Evolutionary conservation across 2,888 invertebrate species (phyloP).

Genomic region (Pasiphila rectangulata): DNA sequence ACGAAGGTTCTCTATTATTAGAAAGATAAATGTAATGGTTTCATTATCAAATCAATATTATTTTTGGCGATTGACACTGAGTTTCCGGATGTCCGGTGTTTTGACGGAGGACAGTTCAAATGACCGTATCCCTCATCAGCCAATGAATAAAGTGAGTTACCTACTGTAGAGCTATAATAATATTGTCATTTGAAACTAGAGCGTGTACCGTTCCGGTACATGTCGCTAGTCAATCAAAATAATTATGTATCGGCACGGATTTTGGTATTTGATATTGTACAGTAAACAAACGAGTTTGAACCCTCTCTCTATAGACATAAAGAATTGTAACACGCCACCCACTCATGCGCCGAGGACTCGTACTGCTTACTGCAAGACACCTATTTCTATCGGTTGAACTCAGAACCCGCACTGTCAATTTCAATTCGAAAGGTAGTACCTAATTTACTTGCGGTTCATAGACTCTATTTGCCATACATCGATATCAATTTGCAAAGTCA

Average conservation of each 20-base stretch:
- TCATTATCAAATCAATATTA: conserved; percentile 5
- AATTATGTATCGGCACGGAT: no score
- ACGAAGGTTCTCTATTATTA: conserved; percentile 1
- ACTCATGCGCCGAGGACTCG: not conserved
- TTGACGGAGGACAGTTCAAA: conserved; percentile 42
- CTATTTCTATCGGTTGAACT: conserved; percentile 36
- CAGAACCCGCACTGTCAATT: conserved; percentile 17
- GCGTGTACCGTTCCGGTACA: no score
- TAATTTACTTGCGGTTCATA: not conserved
- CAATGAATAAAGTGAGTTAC: not conserved
- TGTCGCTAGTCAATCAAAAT: no score
- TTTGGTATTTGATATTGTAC: no score
- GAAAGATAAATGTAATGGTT: not conserved
- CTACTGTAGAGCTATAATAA: no score
- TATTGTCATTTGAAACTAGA: no score
- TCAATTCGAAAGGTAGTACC: conserved; percentile 5
- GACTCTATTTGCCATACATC: no score
- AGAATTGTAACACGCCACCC: not conserved
- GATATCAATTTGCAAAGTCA: no score
- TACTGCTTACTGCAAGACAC: not conserved
- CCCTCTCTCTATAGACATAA: not conserved
- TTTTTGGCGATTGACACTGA: conserved; percentile 41
- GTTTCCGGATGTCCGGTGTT: conserved; percentile 41
- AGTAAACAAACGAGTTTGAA: no score
- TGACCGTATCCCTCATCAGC: conserved; percentile 22